Percentiles rank a stretch among this genome's conserved stretches.
phyloP scores from a whole-genome alignment of 2,797 vertebrate species.

The Sitta carolinensis region DNA sequence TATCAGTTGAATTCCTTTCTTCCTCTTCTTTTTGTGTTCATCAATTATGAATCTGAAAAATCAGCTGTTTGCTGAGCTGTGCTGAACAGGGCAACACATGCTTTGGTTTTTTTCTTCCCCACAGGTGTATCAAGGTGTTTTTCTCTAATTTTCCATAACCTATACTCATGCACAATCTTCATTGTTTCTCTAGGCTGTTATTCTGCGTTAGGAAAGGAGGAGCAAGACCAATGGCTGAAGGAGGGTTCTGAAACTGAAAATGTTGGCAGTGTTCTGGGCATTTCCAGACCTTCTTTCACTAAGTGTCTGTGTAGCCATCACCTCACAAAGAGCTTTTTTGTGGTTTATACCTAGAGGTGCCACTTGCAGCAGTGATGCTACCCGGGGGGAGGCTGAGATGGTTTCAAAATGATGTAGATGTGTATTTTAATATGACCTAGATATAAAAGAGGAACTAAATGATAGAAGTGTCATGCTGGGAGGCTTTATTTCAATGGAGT shows the following conservation, averaged over 20 bases:
- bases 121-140: rapidly evolving
- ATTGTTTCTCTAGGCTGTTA: background rate
- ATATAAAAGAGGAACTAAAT: background rate
- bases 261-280: background rate
- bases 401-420: background rate
- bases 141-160: background rate
- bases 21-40: background rate
- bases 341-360: background rate
- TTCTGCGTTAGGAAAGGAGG: background rate
- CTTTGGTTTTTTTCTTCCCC: background rate
- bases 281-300: conserved; percentile 27
- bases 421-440: conserved; percentile 1
- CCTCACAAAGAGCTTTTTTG: conserved; percentile 34
- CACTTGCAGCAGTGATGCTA: background rate
- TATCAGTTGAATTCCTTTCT: background rate
- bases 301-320: background rate
- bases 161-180: background rate
- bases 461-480: background rate
- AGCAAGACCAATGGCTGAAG: background rate
- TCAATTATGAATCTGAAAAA: background rate
- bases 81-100: background rate
- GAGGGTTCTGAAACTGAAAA: background rate
- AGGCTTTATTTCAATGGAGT: background rate
- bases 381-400: background rate
- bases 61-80: background rate